These are phyloP conservation scores for Nephrotoma appendiculata DNA, from an alignment of 2,888 invertebrate genomes.

Conservation along the genomic window DNA sequence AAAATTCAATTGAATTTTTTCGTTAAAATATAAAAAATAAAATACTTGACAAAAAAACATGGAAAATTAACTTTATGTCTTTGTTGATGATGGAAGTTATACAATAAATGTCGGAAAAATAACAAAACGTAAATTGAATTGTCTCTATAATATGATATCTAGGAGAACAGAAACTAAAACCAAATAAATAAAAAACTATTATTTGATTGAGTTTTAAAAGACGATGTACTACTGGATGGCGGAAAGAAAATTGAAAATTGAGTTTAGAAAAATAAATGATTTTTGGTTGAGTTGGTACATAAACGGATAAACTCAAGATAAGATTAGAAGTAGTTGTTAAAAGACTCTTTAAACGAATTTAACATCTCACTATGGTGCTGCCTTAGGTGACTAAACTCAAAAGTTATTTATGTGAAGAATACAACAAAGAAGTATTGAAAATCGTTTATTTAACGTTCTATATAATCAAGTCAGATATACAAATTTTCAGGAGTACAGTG, in stretches of 20 bases:
- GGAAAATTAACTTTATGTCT: not conserved
- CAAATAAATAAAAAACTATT: not conserved
- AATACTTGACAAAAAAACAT: not conserved
- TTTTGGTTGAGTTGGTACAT: too few species aligned
- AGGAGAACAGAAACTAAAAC: not conserved
- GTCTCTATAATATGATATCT: not conserved
- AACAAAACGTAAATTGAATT: not conserved
- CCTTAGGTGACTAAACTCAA: too few species aligned
- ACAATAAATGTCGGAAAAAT: not conserved
- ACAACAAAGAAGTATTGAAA: too few species aligned
- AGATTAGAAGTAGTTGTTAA: too few species aligned
- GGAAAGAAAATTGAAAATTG: not conserved
- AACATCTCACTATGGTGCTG: too few species aligned
- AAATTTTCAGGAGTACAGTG: too few species aligned
- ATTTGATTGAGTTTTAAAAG: not conserved
- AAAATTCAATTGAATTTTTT: not conserved
- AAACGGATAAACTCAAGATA: too few species aligned
- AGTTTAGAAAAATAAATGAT: not conserved
- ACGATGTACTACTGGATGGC: not conserved
- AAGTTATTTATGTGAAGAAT: too few species aligned
- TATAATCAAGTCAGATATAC: too few species aligned
- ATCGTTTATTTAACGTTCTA: too few species aligned
- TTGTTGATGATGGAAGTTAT: not conserved
- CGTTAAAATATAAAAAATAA: not conserved
- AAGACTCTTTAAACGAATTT: too few species aligned